phyloP scores from a whole-genome alignment of 2,113 vertebrate species.

The Notothenia rossii region DNA sequence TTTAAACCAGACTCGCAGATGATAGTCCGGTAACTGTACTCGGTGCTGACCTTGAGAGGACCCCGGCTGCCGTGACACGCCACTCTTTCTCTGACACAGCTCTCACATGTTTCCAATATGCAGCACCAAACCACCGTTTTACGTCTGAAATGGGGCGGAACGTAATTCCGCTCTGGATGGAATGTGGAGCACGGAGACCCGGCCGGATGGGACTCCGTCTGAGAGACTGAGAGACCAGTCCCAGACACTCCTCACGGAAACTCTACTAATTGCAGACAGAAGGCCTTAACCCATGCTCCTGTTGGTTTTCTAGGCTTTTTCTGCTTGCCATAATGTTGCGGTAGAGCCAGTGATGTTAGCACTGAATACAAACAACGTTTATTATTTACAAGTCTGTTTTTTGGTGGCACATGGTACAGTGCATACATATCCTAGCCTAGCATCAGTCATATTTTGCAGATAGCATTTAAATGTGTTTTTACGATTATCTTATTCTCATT shows the following conservation, averaged over 20 bases:
- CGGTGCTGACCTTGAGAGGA: slow-evolving; percentile 52
- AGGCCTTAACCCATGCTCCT: slow-evolving; percentile 44
- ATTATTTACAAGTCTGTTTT: no score
- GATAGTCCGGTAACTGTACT: neutral
- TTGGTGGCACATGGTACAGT: no score
- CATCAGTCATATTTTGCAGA: no score
- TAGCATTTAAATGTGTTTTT: no score
- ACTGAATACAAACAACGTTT: neutral
- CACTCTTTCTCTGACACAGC: slow-evolving; percentile 52
- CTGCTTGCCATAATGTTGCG: slow-evolving; percentile 26
- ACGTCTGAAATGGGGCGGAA: slow-evolving; percentile 75
- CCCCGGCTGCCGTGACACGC: slow-evolving; percentile 58
- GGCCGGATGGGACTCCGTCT: slow-evolving; percentile 70
- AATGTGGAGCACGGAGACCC: slow-evolving; percentile 73
- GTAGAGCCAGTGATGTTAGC: neutral
- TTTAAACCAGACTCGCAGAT: slow-evolving; percentile 11
- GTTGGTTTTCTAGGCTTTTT: slow-evolving; percentile 47
- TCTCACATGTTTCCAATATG: slow-evolving; percentile 80
- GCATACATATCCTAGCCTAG: no score
- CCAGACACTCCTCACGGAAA: slow-evolving; percentile 74
- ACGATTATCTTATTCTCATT: no score
- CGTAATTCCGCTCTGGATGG: slow-evolving; percentile 70
- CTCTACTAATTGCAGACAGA: slow-evolving; percentile 78
- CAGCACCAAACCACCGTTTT: slow-evolving; percentile 69
- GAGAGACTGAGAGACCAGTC: slow-evolving; percentile 64